Evolutionary conservation across 2,888 invertebrate genomes (phyloP).

Genomic region (Brachyopa scutellaris): DNA sequence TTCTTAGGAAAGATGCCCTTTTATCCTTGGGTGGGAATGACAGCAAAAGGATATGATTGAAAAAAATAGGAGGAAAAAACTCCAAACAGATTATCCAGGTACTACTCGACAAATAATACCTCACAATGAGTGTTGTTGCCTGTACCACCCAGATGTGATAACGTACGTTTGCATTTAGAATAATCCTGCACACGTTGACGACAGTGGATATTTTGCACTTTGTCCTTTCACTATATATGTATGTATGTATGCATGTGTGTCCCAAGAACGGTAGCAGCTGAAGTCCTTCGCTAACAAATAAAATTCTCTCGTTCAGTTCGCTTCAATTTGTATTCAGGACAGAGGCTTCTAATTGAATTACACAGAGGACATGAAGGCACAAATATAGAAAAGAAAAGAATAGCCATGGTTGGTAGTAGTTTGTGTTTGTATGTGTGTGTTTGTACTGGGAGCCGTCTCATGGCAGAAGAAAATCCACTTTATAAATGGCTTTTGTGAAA

Average conservation of each 20-base stretch:
- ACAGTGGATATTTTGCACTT: slow-evolving; percentile 56
- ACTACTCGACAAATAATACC: slow-evolving; percentile 61
- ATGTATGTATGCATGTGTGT: too few relatives aligned
- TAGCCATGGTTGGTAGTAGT: not conserved
- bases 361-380: slow-evolving; percentile 61
- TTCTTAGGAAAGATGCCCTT: not conserved
- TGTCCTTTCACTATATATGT: too few relatives aligned
- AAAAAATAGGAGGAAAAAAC: slow-evolving; percentile 3
- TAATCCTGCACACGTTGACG: slow-evolving; percentile 57
- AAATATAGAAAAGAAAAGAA: not conserved
- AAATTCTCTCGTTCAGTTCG: slow-evolving; percentile 55
- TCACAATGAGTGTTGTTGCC: slow-evolving; percentile 26
- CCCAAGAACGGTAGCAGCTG: slow-evolving; percentile 1
- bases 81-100: slow-evolving; percentile 47
- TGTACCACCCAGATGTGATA: slow-evolving; percentile 11
- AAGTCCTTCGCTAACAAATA: slow-evolving; percentile 62
- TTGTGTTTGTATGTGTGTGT: not conserved
- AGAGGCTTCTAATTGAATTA: slow-evolving; percentile 71
- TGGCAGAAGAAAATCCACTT: slow-evolving; percentile 66
- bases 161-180: slow-evolving; percentile 55
- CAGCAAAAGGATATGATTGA: slow-evolving; percentile 37
- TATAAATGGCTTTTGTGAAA: slow-evolving; percentile 71
- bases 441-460: slow-evolving; percentile 12
- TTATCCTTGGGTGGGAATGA: not conserved
- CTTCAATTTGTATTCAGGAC: slow-evolving; percentile 71